Conservation (phyloP, 2,113 vertebrate species). For the Otocyon megalotis region DNA sequence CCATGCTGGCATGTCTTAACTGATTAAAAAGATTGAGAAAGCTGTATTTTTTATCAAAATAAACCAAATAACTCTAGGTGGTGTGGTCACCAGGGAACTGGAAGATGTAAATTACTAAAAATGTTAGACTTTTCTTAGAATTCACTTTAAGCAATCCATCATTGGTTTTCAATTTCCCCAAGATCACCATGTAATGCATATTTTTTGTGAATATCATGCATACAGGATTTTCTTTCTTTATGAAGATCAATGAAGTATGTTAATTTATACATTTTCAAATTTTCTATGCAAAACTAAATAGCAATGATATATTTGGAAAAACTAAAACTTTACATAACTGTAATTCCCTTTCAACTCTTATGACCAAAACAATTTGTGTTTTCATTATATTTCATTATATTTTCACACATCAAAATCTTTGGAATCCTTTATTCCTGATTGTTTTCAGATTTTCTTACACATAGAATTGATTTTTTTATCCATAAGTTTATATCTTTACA, state of each 20-base stretch:
- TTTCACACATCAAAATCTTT: background rate
- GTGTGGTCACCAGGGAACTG: background rate
- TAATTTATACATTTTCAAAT: background rate
- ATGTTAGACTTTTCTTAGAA: background rate
- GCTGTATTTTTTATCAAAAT: background rate
- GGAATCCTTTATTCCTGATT: background rate
- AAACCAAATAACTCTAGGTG: background rate
- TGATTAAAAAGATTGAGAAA: background rate
- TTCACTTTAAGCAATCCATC: background rate
- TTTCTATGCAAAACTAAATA: background rate
- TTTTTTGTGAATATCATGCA: background rate
- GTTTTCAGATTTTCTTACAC: background rate
- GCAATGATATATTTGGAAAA: background rate
- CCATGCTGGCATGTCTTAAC: background rate
- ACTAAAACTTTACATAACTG: background rate
- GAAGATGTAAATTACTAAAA: background rate
- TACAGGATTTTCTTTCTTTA: background rate
- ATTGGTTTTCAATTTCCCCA: background rate
- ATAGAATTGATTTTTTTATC: background rate
- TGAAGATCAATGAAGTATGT: background rate
- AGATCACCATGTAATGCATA: background rate
- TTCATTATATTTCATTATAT: slow-evolving; percentile 12
- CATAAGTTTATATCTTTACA: background rate
- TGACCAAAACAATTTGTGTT: background rate
- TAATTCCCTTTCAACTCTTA: slow-evolving; percentile 16